Percentiles rank a stretch among this genome's conserved stretches.
Conservation (phyloP, 2,797 vertebrate species). For the Babyrousa celebensis region DNA sequence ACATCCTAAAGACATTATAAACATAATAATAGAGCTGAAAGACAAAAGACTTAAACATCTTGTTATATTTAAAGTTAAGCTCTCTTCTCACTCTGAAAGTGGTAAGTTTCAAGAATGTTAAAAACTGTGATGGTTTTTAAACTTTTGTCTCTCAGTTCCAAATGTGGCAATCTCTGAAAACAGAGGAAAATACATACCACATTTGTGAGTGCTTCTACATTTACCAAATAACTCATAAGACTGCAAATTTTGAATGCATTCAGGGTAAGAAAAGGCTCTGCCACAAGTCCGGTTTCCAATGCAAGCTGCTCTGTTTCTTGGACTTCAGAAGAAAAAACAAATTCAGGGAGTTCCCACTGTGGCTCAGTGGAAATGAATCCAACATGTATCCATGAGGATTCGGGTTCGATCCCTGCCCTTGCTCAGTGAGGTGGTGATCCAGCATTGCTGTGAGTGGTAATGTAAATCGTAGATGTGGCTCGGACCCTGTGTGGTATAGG, state of each 20-base stretch:
- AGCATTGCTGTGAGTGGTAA: too few species aligned
- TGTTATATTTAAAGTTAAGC: background rate
- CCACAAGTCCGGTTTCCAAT: background rate
- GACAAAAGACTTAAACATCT: background rate
- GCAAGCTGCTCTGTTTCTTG: background rate
- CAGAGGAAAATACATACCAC: background rate
- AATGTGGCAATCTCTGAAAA: constrained; percentile 14
- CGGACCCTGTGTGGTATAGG: too few species aligned
- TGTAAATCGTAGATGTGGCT: too few species aligned
- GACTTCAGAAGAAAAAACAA: background rate
- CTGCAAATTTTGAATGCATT: background rate
- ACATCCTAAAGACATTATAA: too few species aligned
- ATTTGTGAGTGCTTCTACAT: background rate
- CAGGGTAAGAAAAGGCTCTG: background rate
- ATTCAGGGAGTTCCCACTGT: too few species aligned
- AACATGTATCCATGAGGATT: too few species aligned
- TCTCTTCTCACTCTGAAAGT: constrained; percentile 1
- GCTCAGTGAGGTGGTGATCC: too few species aligned
- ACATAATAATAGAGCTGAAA: constrained; percentile 38
- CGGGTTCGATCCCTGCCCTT: too few species aligned
- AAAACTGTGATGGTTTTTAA: background rate
- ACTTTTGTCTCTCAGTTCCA: background rate
- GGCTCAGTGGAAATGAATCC: too few species aligned
- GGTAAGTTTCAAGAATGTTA: constrained; percentile 13
- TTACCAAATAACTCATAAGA: background rate